Percentiles rank a stretch among this genome's conserved stretches.
Conservation (phyloP, 2,113 vertebrate genomes). For the Nothobranchius furzeri region DNA sequence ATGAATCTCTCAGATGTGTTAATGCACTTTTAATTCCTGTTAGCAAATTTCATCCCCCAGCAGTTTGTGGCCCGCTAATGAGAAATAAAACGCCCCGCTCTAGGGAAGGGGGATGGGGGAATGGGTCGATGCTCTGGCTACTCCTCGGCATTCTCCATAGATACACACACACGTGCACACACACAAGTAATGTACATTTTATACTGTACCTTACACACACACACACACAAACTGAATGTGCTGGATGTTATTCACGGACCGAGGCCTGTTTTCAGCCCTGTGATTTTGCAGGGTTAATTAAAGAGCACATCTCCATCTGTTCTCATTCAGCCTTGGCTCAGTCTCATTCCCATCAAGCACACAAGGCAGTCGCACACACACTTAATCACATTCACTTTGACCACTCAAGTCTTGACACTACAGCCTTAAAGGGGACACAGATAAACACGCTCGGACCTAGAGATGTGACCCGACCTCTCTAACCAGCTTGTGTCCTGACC, state of each 20-base stretch:
- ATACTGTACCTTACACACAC: slow-evolving; percentile 56
- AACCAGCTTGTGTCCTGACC: slow-evolving; percentile 45
- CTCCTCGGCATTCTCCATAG: slow-evolving; percentile 55
- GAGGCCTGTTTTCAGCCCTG: slow-evolving; percentile 81
- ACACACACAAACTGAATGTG: slow-evolving; percentile 64
- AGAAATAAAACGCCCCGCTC: slow-evolving; percentile 84
- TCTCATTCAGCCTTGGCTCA: slow-evolving; percentile 77
- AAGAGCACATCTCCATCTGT: slow-evolving; percentile 86
- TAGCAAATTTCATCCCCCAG: slow-evolving; percentile 87
- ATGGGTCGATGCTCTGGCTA: slow-evolving; percentile 75
- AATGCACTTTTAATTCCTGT: slow-evolving; percentile 89
- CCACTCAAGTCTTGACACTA: slow-evolving; percentile 34
- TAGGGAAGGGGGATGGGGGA: slow-evolving; percentile 71
- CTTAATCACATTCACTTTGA: slow-evolving; percentile 16
- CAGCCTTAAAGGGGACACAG: slow-evolving; percentile 40
- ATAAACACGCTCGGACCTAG: slow-evolving; percentile 47
- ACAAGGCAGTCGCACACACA: slow-evolving; percentile 48
- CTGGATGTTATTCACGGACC: slow-evolving; percentile 84
- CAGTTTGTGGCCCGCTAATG: slow-evolving; percentile 84
- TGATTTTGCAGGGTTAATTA: slow-evolving; percentile 86
- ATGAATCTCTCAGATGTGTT: slow-evolving; percentile 85
- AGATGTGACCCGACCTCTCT: slow-evolving; percentile 37
- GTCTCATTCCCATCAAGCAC: slow-evolving; percentile 60
- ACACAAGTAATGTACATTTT: slow-evolving; percentile 51
- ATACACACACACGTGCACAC: slow-evolving; percentile 13